Evolutionary conservation across 1,140 invertebrate species (phyloP), one percentile per base, ranked within the genome.

Genomic region (Chymomyza costata): DNA sequence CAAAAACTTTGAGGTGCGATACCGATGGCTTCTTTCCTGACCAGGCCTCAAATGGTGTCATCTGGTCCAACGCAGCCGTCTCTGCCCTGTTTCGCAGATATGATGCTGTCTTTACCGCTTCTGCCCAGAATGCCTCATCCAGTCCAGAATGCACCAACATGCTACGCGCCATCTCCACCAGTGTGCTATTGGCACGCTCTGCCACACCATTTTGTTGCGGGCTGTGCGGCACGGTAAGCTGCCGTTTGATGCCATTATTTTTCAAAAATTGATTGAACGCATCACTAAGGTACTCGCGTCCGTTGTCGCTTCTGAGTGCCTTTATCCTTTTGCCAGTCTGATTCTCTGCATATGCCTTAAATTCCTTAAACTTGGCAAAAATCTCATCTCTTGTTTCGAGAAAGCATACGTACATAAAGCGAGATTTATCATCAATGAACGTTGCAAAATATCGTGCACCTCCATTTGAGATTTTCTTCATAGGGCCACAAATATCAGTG

Each of bases 401-500:
- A 28, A 84, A 73, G 46, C 81, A 83, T n/a, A 76, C 60, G 11
- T 30, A 57, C 13, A 58, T 50, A 28, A 53, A 67, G 19, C 63
- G 51, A 8, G 56, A 60, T 56, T 59, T 70, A 47, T 85, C 73
- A 51, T 86, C 81, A 8, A 78, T 85, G 34, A 86, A 80, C 10
- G 69, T 62, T 1, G 82, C 25, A 19, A 85, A 69, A 48, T 83
- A 86, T 10, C 44, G 31, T 10, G 52, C 40, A 1, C 65, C 64
- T 2, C 53, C 55, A 6, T 71, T 35, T 6, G 86, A 80, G 14
- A 8, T 31, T 31, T 40, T 41, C 7, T 68, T 38, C 76, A 86
- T 85, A 5, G 73, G 84, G 31, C 85, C 86, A 64, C 86, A 86
- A 5, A 87, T 47, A 40, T 87, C 85, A 40, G 73, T 64, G 50